Percentiles rank a stretch among this genome's conserved stretches.
Evolutionary conservation across 2,888 invertebrate genomes (phyloP).

Genomic region (Polydesmus complanatus): DNA sequence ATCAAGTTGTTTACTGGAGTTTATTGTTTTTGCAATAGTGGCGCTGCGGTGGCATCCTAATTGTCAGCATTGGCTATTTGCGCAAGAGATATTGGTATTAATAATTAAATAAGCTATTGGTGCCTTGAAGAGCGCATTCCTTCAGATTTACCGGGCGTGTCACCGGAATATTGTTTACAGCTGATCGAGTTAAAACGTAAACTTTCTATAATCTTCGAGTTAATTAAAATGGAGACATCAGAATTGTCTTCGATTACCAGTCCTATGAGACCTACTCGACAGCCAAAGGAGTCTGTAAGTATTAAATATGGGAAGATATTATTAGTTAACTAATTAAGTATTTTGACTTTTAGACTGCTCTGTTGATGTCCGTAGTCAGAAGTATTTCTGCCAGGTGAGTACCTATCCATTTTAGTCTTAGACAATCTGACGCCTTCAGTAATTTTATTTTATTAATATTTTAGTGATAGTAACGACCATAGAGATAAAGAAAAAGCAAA

Average conservation of each 20-base stretch:
- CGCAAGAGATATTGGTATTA: too few species aligned
- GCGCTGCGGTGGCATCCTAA: too few species aligned
- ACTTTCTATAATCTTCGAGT: too few species aligned
- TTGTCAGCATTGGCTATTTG: too few species aligned
- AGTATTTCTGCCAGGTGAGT: slow-evolving; percentile 71
- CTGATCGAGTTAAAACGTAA: too few species aligned
- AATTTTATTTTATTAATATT: background rate
- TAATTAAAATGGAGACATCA: slow-evolving; percentile 11
- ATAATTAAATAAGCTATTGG: too few species aligned
- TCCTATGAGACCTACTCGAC: slow-evolving; percentile 7
- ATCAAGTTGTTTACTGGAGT: too few species aligned
- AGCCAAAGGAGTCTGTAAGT: slow-evolving; percentile 13
- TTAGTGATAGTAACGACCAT: slow-evolving; percentile 71
- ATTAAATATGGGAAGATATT: background rate
- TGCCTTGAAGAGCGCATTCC: too few species aligned
- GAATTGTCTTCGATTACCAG: background rate
- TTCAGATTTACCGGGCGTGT: too few species aligned
- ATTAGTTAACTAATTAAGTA: background rate
- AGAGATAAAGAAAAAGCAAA: slow-evolving; percentile 74
- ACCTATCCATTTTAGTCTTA: background rate
- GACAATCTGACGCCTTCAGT: background rate
- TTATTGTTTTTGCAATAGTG: too few species aligned
- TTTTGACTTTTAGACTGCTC: slow-evolving; percentile 7
- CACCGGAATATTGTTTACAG: too few species aligned
- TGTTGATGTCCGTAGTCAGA: slow-evolving; percentile 82